Evolutionary conservation across 2,113 vertebrate species (phyloP).

Genomic region (Mystacornis crossleyi): DNA sequence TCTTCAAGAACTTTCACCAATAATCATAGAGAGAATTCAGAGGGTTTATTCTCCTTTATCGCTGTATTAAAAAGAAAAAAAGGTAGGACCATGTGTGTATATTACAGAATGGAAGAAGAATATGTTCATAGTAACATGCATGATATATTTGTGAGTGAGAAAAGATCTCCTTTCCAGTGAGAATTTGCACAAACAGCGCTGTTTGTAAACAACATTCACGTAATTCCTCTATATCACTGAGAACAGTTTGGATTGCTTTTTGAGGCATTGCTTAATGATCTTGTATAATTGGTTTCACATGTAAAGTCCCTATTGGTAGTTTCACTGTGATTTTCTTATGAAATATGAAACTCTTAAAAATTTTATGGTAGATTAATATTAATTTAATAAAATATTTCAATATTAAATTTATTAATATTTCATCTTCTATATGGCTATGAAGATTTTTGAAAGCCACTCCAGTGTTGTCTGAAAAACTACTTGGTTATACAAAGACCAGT

Average conservation of each 20-base stretch:
- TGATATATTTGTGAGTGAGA: neutral
- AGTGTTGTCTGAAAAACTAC: slow-evolving; percentile 50
- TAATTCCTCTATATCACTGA: neutral
- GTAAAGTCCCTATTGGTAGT: slow-evolving; percentile 50
- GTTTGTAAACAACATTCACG: slow-evolving; percentile 1
- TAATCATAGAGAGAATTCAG: neutral
- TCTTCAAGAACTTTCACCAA: neutral
- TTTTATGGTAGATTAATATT: slow-evolving; percentile 74
- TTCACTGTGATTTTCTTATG: slow-evolving; percentile 62
- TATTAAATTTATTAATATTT: slow-evolving; percentile 74
- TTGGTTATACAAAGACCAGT: neutral
- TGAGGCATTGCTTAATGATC: slow-evolving; percentile 25
- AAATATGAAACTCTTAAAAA: slow-evolving; percentile 75
- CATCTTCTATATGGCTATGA: slow-evolving; percentile 48
- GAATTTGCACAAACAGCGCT: neutral
- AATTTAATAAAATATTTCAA: slow-evolving; percentile 77
- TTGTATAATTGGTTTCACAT: slow-evolving; percentile 43
- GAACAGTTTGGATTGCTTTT: neutral
- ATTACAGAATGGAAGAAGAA: neutral
- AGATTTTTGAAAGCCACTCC: slow-evolving; percentile 57
- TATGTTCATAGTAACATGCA: neutral
- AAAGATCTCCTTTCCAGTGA: neutral
- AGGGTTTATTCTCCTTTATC: neutral
- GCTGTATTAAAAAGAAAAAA: neutral
- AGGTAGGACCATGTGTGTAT: neutral